phyloP scores from a whole-genome alignment of 23 tunicate genomes.

The Styela clava region DNA sequence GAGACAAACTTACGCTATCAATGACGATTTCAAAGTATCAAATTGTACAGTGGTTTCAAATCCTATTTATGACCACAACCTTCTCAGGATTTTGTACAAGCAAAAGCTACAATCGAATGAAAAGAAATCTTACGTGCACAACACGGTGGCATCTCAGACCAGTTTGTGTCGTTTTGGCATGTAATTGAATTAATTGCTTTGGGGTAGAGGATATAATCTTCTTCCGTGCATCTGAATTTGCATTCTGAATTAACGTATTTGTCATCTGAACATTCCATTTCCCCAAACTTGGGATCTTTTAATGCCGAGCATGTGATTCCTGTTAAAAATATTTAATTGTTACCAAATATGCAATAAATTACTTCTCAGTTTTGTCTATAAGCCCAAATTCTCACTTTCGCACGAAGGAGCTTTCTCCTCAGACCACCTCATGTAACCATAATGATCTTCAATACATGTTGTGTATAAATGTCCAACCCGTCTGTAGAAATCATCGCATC shows the following conservation, averaged over 20 bases:
- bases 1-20: too few relatives aligned
- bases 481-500: not conserved
- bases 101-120: not conserved
- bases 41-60: too few relatives aligned
- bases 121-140: slow-evolving; percentile 55
- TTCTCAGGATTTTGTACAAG: too few relatives aligned
- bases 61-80: too few relatives aligned
- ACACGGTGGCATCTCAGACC: slow-evolving; percentile 59
- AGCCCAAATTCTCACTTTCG: not conserved
- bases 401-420: not conserved
- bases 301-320: not conserved
- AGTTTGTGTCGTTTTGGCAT: slow-evolving; percentile 26
- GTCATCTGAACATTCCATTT: slow-evolving; percentile 5
- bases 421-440: not conserved
- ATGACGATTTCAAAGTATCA: too few relatives aligned
- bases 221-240: not conserved
- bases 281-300: slow-evolving; percentile 2
- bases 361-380: too few relatives aligned
- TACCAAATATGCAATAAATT: too few relatives aligned
- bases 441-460: not conserved
- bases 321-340: not conserved
- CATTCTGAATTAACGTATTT: not conserved
- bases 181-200: not conserved
- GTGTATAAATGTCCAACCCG: not conserved
- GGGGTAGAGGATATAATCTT: not conserved